phyloP scores from a whole-genome alignment of 2,888 invertebrate genomes.

The Crocallis elinguaria region DNA sequence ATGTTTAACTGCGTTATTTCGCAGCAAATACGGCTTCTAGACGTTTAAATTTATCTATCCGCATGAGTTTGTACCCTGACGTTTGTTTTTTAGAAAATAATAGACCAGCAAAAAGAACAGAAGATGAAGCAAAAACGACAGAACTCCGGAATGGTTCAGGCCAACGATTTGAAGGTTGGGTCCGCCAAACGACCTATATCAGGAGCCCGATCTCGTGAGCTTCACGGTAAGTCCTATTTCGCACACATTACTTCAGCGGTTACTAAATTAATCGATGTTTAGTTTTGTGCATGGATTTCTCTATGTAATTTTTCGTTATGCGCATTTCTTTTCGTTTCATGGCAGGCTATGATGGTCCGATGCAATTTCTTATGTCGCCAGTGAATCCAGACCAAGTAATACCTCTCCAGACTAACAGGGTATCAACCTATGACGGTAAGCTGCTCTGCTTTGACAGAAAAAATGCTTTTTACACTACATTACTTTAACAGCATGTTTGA shows the following conservation, averaged over 20 bases:
- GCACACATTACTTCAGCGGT: conserved; percentile 10
- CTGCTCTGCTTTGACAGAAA: conserved; percentile 22
- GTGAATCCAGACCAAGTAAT: conserved; percentile 93
- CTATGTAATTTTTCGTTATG: conserved; percentile 63
- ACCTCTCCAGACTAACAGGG: conserved; percentile 81
- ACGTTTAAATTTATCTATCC: background rate
- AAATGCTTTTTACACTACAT: conserved; percentile 8
- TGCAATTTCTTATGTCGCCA: conserved; percentile 93
- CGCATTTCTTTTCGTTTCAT: conserved; percentile 61
- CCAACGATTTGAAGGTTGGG: conserved; percentile 90
- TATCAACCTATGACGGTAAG: conserved; percentile 83
- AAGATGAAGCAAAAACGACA: conserved; percentile 95
- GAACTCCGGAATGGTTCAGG: conserved; percentile 93
- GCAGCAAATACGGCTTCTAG: background rate
- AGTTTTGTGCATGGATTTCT: conserved; percentile 55
- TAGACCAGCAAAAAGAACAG: conserved; percentile 92
- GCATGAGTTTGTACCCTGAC: background rate
- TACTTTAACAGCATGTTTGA: conserved; percentile 4
- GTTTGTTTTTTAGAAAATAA: conserved; percentile 76
- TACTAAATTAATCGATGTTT: conserved; percentile 38
- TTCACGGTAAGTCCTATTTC: conserved; percentile 84
- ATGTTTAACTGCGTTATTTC: background rate
- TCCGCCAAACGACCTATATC: conserved; percentile 89
- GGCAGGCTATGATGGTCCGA: conserved; percentile 93
- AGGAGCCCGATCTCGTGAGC: conserved; percentile 86